Conservation (phyloP, 2,797 vertebrate genomes). For the Ptychadena robeensis region DNA sequence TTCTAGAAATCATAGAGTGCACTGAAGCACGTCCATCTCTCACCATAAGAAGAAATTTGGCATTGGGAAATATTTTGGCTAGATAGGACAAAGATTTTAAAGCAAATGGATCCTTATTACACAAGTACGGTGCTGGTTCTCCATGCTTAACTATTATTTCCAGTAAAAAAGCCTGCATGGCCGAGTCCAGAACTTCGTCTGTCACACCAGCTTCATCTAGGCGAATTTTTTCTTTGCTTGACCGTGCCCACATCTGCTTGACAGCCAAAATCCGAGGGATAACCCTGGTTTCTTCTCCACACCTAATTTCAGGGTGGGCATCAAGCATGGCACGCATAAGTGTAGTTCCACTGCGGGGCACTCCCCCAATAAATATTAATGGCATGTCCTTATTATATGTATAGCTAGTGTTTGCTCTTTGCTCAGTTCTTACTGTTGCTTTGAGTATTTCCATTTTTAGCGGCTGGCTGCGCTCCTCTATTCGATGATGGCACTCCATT, state of each 20-base stretch:
- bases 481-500: slow-evolving; percentile 96
- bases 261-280: slow-evolving; percentile 93
- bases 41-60: slow-evolving; percentile 96
- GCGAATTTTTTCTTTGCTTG: slow-evolving; percentile 93
- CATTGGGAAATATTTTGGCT: slow-evolving; percentile 95
- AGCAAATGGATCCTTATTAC: slow-evolving; percentile 98
- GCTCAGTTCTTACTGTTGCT: slow-evolving; percentile 74
- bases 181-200: slow-evolving; percentile 93
- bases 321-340: slow-evolving; percentile 97
- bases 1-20: slow-evolving; percentile 97
- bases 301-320: slow-evolving; percentile 92
- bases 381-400: slow-evolving; percentile 97
- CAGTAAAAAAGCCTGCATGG: slow-evolving; percentile 94
- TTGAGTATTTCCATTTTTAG: slow-evolving; percentile 65
- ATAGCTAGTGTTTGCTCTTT: slow-evolving; percentile 72
- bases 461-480: slow-evolving; percentile 82
- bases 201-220: slow-evolving; percentile 95
- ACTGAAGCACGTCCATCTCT: slow-evolving; percentile 94
- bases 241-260: slow-evolving; percentile 98
- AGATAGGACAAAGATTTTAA: slow-evolving; percentile 94
- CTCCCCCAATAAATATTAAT: slow-evolving; percentile 93
- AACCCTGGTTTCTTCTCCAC: slow-evolving; percentile 93
- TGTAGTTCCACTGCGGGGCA: slow-evolving; percentile 94
- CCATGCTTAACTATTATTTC: slow-evolving; percentile 97
- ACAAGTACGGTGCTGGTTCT: slow-evolving; percentile 91